These are phyloP conservation scores for Clarias batrachus DNA, from an alignment of 2,113 vertebrate species.

Conservation along the genomic window DNA sequence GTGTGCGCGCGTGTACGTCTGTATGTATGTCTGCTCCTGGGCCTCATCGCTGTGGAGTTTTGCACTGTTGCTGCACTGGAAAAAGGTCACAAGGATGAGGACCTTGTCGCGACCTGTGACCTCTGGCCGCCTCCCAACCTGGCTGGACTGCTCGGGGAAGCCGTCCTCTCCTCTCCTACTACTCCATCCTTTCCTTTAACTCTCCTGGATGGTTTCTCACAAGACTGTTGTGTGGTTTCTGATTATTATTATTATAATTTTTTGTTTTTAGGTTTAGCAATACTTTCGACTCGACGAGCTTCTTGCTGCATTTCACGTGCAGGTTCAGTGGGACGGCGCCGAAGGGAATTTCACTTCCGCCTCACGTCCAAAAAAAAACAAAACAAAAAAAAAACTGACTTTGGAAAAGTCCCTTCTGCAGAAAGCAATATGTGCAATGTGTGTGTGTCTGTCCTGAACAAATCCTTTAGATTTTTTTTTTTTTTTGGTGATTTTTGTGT, in stretches of 20 bases:
- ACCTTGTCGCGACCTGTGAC: constrained; percentile 27
- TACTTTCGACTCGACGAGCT: constrained; percentile 73
- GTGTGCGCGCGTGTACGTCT: neutral
- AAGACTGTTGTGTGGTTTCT: neutral
- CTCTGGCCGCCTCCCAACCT: constrained; percentile 43
- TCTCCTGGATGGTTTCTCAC: constrained; percentile 57
- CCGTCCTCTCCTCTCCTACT: constrained; percentile 62
- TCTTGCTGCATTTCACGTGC: constrained; percentile 70
- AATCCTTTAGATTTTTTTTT: constrained; percentile 60
- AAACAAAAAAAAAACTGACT: constrained; percentile 49
- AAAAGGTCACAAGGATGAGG: constrained; percentile 39
- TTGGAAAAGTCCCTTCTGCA: constrained; percentile 63
- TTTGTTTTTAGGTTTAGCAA: constrained; percentile 77
- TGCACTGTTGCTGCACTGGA: constrained; percentile 50
- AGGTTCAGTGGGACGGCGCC: constrained; percentile 43
- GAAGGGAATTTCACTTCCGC: constrained; percentile 36
- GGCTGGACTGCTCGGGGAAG: constrained; percentile 63
- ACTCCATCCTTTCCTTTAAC: constrained; percentile 19
- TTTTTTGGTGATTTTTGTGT: neutral
- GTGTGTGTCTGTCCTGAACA: constrained; percentile 68
- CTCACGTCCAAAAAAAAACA: constrained; percentile 51
- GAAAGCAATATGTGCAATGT: constrained; percentile 78
- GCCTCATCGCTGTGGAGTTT: constrained; percentile 44
- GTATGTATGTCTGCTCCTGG: constrained; percentile 5
- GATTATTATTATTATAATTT: neutral